phyloP scores from a whole-genome alignment of 2,797 vertebrate genomes.

The Sus cebifrons region DNA sequence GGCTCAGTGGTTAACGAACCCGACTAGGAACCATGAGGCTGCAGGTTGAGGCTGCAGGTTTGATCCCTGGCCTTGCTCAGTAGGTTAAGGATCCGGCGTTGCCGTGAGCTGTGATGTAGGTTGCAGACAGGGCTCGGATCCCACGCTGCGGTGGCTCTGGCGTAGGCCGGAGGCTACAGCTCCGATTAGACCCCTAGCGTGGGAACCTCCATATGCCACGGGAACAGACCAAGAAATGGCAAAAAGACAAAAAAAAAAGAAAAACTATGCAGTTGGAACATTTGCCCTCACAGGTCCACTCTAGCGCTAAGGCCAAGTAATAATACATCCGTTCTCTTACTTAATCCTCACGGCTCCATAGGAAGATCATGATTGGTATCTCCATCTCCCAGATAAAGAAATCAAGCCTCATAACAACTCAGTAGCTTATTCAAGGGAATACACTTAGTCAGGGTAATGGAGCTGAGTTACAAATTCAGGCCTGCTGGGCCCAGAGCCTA shows the following conservation, averaged over 20 bases:
- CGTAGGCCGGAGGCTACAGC: no score
- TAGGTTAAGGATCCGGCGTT: no score
- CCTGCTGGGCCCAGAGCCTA: slow-evolving; percentile 22
- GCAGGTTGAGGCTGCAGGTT: no score
- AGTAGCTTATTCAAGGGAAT: slow-evolving; percentile 11
- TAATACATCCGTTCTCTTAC: background rate
- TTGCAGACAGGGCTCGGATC: no score
- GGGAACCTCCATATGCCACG: no score
- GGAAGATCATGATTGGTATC: background rate
- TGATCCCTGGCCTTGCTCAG: no score
- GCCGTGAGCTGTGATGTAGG: no score
- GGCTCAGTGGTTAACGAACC: no score
- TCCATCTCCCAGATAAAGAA: slow-evolving; percentile 34
- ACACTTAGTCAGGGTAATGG: background rate
- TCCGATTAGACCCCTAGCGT: no score
- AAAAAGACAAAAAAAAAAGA: background rate
- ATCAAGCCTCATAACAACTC: slow-evolving; percentile 25
- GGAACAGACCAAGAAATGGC: no score
- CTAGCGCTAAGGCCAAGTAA: slow-evolving; percentile 1
- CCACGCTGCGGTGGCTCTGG: no score
- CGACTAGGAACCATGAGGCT: no score
- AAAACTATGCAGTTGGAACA: background rate
- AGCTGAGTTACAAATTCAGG: slow-evolving; percentile 22
- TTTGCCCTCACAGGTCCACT: background rate
- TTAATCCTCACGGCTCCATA: background rate